Conservation (phyloP, 1,140 invertebrate species). For the Probaryconus sp. region DNA sequence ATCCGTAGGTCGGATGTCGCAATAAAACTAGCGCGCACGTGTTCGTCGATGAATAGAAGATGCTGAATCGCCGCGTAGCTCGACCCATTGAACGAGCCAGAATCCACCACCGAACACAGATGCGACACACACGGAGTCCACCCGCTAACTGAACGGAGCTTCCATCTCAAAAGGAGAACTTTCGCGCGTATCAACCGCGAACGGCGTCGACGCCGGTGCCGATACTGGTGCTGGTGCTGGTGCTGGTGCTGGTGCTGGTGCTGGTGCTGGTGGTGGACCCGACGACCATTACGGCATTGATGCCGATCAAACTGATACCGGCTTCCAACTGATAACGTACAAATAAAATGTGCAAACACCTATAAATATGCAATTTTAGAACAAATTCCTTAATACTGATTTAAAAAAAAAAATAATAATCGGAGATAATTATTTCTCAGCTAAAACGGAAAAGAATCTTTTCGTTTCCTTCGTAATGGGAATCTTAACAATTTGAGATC, state of each 20-base stretch:
- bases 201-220: constrained; percentile 3
- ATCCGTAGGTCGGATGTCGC: constrained; percentile 8
- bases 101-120: constrained; percentile 1
- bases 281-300: constrained; percentile 9
- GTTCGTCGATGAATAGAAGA: constrained; percentile 41
- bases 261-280: neutral
- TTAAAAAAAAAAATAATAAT: too few species aligned
- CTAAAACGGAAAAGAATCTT: too few species aligned
- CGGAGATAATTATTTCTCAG: too few species aligned
- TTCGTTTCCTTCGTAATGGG: too few species aligned
- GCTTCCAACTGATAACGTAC: too few species aligned
- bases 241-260: constrained; percentile 4
- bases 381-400: too few species aligned
- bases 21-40: constrained; percentile 24
- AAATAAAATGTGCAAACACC: too few species aligned
- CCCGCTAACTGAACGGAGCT: constrained; percentile 36
- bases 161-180: constrained; percentile 30
- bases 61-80: constrained; percentile 4
- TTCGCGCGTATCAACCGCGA: constrained; percentile 21
- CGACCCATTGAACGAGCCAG: constrained; percentile 25
- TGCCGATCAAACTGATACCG: too few species aligned
- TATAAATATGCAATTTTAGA: too few species aligned
- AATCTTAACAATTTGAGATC: too few species aligned
- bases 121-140: constrained; percentile 26
- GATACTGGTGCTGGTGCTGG: neutral